Evolutionary conservation across 2,797 vertebrate species (phyloP).

Genomic region (Enteromius mattozi): DNA sequence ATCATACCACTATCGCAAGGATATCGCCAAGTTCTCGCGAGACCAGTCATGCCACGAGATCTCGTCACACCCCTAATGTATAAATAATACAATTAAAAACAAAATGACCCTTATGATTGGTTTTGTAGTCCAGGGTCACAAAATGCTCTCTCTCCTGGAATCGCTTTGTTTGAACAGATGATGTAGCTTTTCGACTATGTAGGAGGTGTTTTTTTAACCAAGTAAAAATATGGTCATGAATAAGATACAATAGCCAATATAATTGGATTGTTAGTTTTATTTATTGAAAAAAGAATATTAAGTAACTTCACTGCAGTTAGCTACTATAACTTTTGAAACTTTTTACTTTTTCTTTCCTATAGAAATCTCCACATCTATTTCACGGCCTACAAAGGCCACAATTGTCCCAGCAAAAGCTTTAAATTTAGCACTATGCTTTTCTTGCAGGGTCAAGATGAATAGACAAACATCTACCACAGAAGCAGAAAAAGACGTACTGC

Average conservation of each 20-base stretch:
- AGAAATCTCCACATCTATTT: background rate
- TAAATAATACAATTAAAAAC: too few species aligned
- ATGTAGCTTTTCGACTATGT: too few species aligned
- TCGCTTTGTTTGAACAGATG: background rate
- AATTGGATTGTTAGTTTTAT: background rate
- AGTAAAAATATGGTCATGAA: background rate
- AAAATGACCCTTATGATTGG: too few species aligned
- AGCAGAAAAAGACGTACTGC: conserved; percentile 59
- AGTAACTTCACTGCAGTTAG: background rate
- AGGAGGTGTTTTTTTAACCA: too few species aligned
- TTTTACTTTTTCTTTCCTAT: background rate
- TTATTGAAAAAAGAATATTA: background rate
- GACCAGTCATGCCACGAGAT: too few species aligned
- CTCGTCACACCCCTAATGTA: too few species aligned
- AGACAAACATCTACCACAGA: conserved; percentile 61
- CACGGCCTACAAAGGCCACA: conserved; percentile 8
- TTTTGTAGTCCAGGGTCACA: too few species aligned
- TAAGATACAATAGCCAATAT: background rate
- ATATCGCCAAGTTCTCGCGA: too few species aligned
- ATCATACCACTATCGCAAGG: too few species aligned
- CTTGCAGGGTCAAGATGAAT: conserved; percentile 64
- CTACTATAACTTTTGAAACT: background rate
- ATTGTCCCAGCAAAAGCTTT: conserved; percentile 55
- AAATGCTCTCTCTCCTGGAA: background rate
- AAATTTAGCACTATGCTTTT: conserved; percentile 46